A percentile compares a stretch with the other conserved stretches of the same genome.
Evolutionary conservation across 2,113 vertebrate species (phyloP).

Genomic region (Lagopus leucura): DNA sequence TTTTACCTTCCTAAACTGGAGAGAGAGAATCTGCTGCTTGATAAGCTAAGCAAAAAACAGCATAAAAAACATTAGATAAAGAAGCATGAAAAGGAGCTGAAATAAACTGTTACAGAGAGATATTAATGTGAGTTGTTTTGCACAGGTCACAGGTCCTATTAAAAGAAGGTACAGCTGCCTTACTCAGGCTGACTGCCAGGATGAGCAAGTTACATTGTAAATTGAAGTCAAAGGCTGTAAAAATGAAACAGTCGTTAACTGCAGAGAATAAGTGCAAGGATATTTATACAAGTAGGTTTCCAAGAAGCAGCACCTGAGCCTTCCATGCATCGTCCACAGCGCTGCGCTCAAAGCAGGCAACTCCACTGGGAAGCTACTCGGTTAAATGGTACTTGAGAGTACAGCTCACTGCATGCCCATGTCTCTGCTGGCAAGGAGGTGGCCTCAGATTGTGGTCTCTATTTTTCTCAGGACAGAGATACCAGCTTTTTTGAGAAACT

Average conservation of each 20-base stretch:
- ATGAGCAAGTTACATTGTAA: conserved; percentile 59
- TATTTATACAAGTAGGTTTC: not conserved
- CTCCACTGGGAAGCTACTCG: accelerated
- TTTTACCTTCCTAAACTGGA: conserved; percentile 94
- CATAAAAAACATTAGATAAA: conserved; percentile 84
- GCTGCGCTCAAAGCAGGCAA: conserved; percentile 19
- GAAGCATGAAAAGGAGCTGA: conserved; percentile 68
- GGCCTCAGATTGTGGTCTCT: not conserved
- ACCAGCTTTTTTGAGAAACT: conserved; percentile 27
- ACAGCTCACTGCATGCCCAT: not conserved
- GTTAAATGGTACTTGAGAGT: not conserved
- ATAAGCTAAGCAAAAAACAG: conserved; percentile 93
- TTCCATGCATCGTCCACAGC: conserved; percentile 32
- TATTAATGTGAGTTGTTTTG: conserved; percentile 72
- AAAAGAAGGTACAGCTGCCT: conserved; percentile 77
- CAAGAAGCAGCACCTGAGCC: conserved; percentile 56
- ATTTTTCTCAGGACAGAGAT: not conserved
- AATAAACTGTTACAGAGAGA: conserved; percentile 39
- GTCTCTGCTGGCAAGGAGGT: not conserved
- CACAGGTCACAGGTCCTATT: conserved; percentile 75
- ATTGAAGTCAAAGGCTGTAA: conserved; percentile 61
- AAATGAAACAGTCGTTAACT: conserved; percentile 64
- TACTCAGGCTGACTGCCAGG: conserved; percentile 49
- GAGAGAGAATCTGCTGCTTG: conserved; percentile 89
- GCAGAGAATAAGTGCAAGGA: conserved; percentile 17